phyloP scores from a whole-genome alignment of 2,113 vertebrate genomes.

The Rynchops niger region DNA sequence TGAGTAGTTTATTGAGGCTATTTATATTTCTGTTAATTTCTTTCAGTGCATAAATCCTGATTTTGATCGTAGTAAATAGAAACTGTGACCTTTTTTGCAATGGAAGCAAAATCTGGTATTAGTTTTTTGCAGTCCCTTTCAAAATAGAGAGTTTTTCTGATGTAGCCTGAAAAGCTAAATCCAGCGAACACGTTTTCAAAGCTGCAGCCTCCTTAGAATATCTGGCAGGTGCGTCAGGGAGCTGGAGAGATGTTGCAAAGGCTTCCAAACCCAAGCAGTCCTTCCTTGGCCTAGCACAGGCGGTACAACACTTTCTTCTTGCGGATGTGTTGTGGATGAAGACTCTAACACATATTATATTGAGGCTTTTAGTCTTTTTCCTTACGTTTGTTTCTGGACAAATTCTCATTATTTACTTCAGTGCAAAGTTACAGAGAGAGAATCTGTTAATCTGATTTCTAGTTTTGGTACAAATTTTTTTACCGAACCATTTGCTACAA shows the following conservation, averaged over 20 bases:
- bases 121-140: background rate
- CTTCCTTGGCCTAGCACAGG: background rate
- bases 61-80: background rate
- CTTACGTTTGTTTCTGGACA: background rate
- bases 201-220: background rate
- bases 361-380: background rate
- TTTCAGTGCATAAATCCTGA: background rate
- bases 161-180: background rate
- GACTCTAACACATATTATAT: background rate
- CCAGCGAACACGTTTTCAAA: background rate
- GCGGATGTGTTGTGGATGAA: background rate
- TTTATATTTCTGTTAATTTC: constrained; percentile 10
- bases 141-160: background rate
- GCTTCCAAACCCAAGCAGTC: background rate
- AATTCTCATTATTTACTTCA: background rate
- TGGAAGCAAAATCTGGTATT: background rate
- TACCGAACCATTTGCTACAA: background rate
- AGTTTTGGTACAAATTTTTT: background rate
- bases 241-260: background rate
- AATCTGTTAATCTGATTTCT: background rate
- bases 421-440: background rate
- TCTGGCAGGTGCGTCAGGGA: background rate
- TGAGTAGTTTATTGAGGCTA: background rate
- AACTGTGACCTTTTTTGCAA: background rate
- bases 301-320: background rate